phyloP scores from a whole-genome alignment of 2,797 vertebrate species.

The Hirundo rustica region DNA sequence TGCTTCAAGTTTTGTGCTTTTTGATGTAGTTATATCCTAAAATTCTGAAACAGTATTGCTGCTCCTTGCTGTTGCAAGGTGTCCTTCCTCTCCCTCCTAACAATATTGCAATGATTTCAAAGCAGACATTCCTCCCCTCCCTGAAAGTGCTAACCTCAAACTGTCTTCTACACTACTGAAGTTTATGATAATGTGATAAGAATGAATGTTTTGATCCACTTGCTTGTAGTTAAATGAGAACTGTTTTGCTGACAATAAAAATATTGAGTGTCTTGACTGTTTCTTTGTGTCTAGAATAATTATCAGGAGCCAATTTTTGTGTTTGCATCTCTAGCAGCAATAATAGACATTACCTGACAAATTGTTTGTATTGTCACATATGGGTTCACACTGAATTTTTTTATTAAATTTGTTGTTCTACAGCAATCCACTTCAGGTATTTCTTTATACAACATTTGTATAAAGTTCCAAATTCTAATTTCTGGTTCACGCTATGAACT shows the following conservation, averaged over 20 bases:
- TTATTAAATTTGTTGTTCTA: not conserved
- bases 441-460: not conserved
- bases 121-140: not conserved
- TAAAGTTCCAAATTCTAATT: not conserved
- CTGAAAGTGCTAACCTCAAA: not conserved
- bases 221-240: conserved; percentile 1
- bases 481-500: not conserved
- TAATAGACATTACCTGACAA: not conserved
- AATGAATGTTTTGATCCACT: conserved; percentile 18
- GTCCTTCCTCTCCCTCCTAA: not conserved
- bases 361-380: not conserved
- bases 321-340: not conserved
- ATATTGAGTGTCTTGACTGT: not conserved
- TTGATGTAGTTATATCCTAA: not conserved
- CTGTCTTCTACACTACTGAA: not conserved
- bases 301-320: not conserved
- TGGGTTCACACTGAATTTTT: not conserved
- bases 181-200: not conserved
- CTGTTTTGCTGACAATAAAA: conserved; percentile 51
- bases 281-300: not conserved
- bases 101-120: not conserved
- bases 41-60: not conserved
- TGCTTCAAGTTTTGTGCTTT: not conserved
- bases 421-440: not conserved
- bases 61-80: not conserved